A percentile compares a stretch with the other conserved stretches of the same genome.
Conservation (phyloP, 2,797 vertebrate genomes). For the Phylloscopus collybita region DNA sequence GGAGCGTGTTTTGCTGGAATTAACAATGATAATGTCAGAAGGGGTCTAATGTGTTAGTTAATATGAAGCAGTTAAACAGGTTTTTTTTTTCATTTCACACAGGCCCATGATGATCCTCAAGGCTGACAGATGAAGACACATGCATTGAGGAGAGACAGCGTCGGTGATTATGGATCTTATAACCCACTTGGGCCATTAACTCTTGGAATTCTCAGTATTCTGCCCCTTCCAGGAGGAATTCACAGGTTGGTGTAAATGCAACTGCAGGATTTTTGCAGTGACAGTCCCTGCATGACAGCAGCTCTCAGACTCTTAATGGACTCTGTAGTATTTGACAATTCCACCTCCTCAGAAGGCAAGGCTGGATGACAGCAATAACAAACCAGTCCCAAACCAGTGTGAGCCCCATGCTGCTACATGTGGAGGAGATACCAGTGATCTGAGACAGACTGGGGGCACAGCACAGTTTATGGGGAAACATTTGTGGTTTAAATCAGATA, state of each 20-base stretch:
- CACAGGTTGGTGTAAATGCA: background rate
- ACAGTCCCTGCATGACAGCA: background rate
- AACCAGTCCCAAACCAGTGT: accelerated
- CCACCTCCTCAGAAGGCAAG: accelerated
- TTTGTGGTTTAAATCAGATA: background rate
- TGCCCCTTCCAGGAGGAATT: background rate
- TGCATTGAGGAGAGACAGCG: background rate
- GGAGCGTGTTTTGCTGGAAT: background rate
- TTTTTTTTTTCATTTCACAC: background rate
- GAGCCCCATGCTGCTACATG: accelerated
- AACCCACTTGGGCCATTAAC: background rate
- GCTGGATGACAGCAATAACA: background rate
- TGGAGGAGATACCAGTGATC: background rate
- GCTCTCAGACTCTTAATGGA: background rate
- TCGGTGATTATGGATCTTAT: background rate
- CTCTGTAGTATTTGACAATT: background rate
- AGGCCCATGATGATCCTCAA: background rate
- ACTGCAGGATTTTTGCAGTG: background rate
- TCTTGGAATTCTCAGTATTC: background rate
- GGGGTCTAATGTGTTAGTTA: background rate
- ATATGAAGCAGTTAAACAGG: background rate
- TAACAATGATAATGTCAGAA: background rate
- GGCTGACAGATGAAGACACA: constrained; percentile 4
- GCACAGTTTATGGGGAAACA: background rate
- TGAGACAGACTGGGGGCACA: background rate